Conservation (phyloP, 2,888 invertebrate genomes). For the Crioceris asparagi region DNA sequence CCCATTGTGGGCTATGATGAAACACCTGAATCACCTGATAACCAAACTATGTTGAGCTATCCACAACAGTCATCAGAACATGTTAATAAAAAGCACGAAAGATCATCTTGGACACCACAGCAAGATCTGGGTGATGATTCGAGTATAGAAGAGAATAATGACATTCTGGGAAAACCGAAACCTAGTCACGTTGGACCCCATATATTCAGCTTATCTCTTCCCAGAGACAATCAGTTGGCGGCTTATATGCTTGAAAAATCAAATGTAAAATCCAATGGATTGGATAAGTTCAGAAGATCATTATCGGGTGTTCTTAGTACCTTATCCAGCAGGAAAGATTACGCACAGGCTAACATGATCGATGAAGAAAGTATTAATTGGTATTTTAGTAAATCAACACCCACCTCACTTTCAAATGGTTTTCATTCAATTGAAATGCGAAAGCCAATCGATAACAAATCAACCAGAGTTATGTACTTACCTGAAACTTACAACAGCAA, state of each 20-base stretch:
- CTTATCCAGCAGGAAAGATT: constrained; percentile 24
- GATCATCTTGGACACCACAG: constrained; percentile 68
- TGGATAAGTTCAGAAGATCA: constrained; percentile 59
- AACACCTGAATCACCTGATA: too few relatives aligned
- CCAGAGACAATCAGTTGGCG: constrained; percentile 49
- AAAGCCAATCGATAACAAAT: constrained; percentile 18
- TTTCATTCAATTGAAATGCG: constrained; percentile 32
- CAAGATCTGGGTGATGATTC: constrained; percentile 60
- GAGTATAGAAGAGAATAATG: constrained; percentile 31
- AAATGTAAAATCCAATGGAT: constrained; percentile 24
- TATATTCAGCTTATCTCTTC: constrained; percentile 66
- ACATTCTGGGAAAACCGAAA: constrained; percentile 12
- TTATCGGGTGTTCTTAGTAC: constrained; percentile 47
- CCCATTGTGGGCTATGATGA: constrained; percentile 44
- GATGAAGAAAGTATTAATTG: constrained; percentile 54
- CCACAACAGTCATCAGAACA: constrained; percentile 1
- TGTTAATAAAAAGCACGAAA: constrained; percentile 12
- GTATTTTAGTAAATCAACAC: constrained; percentile 71
- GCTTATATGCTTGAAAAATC: constrained; percentile 36
- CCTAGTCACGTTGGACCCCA: constrained; percentile 37
- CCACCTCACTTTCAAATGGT: constrained; percentile 62
- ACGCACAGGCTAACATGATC: constrained; percentile 19
- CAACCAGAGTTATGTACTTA: constrained; percentile 64
- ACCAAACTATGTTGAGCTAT: not conserved
- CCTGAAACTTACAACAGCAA: constrained; percentile 36